Base-by-base conservation (phyloP, 2,888 invertebrate genomes). In the Melangyna quadrimaculata region DNA sequence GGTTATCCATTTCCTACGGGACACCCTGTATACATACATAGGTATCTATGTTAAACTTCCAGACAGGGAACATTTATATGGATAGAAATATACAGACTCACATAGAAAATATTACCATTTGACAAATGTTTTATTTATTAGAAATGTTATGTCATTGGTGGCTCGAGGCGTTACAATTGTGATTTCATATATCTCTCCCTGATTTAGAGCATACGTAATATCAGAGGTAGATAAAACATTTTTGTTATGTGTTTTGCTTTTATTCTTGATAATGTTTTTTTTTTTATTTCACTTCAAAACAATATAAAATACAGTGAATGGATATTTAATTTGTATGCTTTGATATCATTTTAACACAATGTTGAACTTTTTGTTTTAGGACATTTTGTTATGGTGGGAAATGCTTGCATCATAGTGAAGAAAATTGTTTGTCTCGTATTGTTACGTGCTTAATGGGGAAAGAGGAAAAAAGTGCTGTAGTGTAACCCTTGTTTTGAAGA, bases 101-200 rank as follows among this genome's bases (percentile, higher is more conserved):
- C 3, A 32, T 24, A 51, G 27, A 17, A 59, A 70, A 37, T 32
- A 84, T 79, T 79, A 65, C 43, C 83, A 79, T 79, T 63, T 37
- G 32, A 48, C 22, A n/a, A n/a, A 80, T 84, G 80, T 80, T 77
- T 84, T 84, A 84, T 84, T 80, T 84, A 84, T 84, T 63, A 29
- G 32, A 70, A 43, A 61, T 69, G 75, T 84, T 84, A 80, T 84
- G 80, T 84, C 84, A 84, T 59, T 55, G 75, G 17, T 70, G 35
- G n/a, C 73, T 40, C 19, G 65, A 74, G 73, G 63, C 63, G 73
- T 19, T 67, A 67, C 48, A 67, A 51, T 67, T 67, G 48, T 35
- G 67, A 67, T 67, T 35, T 67, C 67, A 67, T 67, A 45, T 45
- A n/a, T 65, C 19, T 19, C 61, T 29, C 65, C 3, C 51, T 51